Percentiles rank a stretch among this genome's conserved stretches.
These are phyloP conservation scores for Escarpia spicata DNA, from an alignment of 2,888 invertebrate genomes.

Conservation along the genomic window DNA sequence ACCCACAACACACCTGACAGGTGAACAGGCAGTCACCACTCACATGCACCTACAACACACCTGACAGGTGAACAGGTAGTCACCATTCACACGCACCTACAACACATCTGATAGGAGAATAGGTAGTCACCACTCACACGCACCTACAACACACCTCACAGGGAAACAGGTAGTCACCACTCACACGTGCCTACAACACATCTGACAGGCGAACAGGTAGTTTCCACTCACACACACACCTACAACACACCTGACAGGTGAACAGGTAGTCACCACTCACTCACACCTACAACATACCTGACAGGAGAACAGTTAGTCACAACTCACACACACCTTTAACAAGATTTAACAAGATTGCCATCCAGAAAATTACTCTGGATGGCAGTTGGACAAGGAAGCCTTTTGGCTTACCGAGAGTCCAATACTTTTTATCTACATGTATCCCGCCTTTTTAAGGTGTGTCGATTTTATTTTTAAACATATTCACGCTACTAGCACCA, in stretches of 20 bases:
- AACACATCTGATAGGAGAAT: neutral
- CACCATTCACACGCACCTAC: neutral
- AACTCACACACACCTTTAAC: too few relatives aligned
- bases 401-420: too few relatives aligned
- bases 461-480: too few relatives aligned
- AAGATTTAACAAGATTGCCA: too few relatives aligned
- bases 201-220: neutral
- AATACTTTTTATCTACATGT: too few relatives aligned
- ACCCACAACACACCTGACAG: neutral
- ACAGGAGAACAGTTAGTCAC: too few relatives aligned
- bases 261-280: too few relatives aligned
- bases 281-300: too few relatives aligned
- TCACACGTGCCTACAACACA: constrained; percentile 47
- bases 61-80: neutral
- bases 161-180: constrained; percentile 49
- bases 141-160: constrained; percentile 54
- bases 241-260: neutral
- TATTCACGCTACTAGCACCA: too few relatives aligned
- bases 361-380: too few relatives aligned
- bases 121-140: constrained; percentile 44
- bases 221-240: neutral
- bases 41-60: neutral
- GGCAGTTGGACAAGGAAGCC: too few relatives aligned
- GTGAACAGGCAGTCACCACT: neutral
- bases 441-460: too few relatives aligned